phyloP scores from a whole-genome alignment of 2,113 vertebrate genomes.

The Tupaia chinensis region DNA sequence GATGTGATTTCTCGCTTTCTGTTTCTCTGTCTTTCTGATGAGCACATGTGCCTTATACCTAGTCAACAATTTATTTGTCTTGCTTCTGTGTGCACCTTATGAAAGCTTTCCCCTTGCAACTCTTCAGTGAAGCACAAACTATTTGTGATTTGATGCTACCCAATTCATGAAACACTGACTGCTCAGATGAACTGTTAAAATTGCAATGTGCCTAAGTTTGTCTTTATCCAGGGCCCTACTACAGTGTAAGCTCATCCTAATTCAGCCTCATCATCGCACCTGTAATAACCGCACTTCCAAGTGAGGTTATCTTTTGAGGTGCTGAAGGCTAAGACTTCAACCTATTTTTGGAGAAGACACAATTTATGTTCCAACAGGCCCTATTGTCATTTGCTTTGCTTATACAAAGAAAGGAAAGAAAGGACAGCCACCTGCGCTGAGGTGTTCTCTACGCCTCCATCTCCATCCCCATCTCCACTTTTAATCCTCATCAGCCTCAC shows the following conservation, averaged over 20 bases:
- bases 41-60: not conserved
- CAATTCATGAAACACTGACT: not conserved
- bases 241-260: not conserved
- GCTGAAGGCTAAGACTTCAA: not conserved
- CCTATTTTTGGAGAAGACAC: not conserved
- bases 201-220: not conserved
- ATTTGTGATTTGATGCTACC: not conserved
- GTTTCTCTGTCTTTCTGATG: too few relatives aligned
- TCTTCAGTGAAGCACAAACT: not conserved
- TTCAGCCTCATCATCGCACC: not conserved
- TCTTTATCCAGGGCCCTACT: not conserved
- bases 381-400: not conserved
- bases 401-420: not conserved
- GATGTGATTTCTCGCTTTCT: too few relatives aligned
- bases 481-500: not conserved
- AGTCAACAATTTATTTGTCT: too few relatives aligned
- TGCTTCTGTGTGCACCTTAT: not conserved
- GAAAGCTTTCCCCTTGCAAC: not conserved
- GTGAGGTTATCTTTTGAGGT: not conserved
- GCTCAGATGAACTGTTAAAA: not conserved
- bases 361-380: not conserved
- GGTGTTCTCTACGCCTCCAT: not conserved
- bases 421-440: fast-evolving
- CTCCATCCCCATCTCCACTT: not conserved
- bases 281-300: not conserved